Percentiles rank a stretch among this genome's conserved stretches.
phyloP scores from a whole-genome alignment of 1,140 invertebrate genomes.

The Saccostrea echinata region DNA sequence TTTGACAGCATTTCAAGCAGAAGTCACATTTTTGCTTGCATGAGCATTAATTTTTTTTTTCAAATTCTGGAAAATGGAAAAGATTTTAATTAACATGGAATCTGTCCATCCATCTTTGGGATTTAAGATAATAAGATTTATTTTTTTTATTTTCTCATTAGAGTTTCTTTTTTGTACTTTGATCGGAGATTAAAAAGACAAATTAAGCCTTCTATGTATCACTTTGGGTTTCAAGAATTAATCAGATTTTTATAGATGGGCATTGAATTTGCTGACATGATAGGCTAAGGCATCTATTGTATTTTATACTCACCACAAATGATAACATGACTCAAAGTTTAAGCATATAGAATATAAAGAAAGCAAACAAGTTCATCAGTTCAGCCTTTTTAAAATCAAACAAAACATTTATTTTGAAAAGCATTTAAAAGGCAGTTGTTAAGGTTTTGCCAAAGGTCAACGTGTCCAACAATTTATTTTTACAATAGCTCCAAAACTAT shows the following conservation, averaged over 20 bases:
- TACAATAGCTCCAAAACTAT: no score
- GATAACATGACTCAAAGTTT: neutral
- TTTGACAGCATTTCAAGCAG: constrained; percentile 26
- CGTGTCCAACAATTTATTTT: no score
- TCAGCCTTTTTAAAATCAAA: neutral
- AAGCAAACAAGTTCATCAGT: neutral
- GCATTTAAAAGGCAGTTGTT: neutral
- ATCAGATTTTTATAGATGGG: constrained; percentile 39
- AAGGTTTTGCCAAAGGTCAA: no score
- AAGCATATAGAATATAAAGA: neutral
- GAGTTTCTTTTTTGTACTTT: constrained; percentile 43
- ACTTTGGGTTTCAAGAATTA: constrained; percentile 31
- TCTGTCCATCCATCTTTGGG: constrained; percentile 22
- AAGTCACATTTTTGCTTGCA: constrained; percentile 41
- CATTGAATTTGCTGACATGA: constrained; percentile 34
- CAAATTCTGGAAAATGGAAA: constrained; percentile 43
- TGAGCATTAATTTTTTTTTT: constrained; percentile 38
- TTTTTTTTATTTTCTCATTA: constrained; percentile 27
- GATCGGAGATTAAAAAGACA: constrained; percentile 45
- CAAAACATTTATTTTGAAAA: neutral
- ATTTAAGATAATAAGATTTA: constrained; percentile 49
- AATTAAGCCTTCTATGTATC: constrained; percentile 39
- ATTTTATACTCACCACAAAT: neutral
- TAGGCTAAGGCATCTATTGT: neutral
- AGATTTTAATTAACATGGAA: constrained; percentile 49